phyloP scores from a whole-genome alignment of 2,888 invertebrate genomes.

The Cantharis nigra region DNA sequence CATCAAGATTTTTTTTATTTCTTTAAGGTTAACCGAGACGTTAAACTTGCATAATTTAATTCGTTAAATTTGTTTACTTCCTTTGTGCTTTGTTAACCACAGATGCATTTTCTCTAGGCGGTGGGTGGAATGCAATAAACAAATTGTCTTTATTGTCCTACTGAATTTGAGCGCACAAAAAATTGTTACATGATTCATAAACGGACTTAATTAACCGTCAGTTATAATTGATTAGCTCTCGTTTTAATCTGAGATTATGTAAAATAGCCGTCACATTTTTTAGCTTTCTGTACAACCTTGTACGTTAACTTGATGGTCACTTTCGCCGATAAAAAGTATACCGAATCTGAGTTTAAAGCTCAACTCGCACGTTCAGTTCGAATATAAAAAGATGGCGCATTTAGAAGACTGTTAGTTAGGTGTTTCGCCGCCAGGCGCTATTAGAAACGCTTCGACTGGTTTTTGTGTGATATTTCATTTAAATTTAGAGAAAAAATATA shows the following conservation, averaged over 20 bases:
- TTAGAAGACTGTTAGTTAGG: background rate
- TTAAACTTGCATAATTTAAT: conserved; percentile 21
- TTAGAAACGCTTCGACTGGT: background rate
- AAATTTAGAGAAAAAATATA: background rate
- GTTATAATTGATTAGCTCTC: background rate
- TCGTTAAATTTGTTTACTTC: conserved; percentile 9
- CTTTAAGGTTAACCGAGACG: conserved; percentile 17
- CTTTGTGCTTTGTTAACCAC: background rate
- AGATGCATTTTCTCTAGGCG: background rate
- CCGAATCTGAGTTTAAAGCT: background rate
- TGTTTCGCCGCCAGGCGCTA: background rate
- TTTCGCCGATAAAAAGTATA: background rate
- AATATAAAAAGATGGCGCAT: background rate
- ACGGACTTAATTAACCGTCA: background rate
- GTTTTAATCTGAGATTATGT: background rate
- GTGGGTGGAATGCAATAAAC: background rate
- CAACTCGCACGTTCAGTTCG: background rate
- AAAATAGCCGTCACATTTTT: background rate
- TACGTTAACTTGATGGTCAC: background rate
- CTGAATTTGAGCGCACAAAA: background rate
- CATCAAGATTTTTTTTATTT: conserved; percentile 8
- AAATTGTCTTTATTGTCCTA: background rate
- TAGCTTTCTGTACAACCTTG: background rate
- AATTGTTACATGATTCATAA: background rate
- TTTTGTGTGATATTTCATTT: background rate